phyloP scores from a whole-genome alignment of 2,113 vertebrate species.

The Crocuta crocuta region DNA sequence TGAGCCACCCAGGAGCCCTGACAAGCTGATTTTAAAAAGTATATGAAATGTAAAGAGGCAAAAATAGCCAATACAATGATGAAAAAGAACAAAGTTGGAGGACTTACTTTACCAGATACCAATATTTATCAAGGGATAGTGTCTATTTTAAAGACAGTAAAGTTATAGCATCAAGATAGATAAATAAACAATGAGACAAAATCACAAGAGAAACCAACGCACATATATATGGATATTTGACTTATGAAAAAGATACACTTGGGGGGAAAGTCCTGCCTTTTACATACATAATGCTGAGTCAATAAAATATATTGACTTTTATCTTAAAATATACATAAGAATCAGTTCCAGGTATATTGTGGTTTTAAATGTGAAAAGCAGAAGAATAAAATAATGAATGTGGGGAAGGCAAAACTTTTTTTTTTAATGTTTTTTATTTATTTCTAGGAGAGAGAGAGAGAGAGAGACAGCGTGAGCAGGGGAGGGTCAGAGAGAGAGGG shows the following conservation, averaged over 20 bases:
- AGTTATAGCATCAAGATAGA: background rate
- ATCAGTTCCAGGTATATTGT: background rate
- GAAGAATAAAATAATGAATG: background rate
- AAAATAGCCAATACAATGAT: background rate
- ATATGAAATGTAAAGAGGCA: background rate
- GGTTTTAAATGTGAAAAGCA: background rate
- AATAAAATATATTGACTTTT: background rate
- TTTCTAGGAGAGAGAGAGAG: too few relatives aligned
- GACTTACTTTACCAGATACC: background rate
- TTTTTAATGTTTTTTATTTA: too few relatives aligned
- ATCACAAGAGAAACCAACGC: background rate
- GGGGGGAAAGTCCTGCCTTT: background rate
- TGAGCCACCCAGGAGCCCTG: background rate
- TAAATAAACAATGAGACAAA: background rate
- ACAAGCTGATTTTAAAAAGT: background rate
- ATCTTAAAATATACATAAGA: background rate
- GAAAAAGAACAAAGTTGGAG: background rate
- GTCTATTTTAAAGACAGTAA: background rate
- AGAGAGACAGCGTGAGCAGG: too few relatives aligned
- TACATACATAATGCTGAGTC: background rate
- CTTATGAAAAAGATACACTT: background rate
- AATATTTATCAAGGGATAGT: background rate
- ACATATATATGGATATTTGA: background rate
- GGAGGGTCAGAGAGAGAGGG: too few relatives aligned
- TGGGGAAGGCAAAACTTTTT: background rate